Evolutionary conservation across 2,888 invertebrate genomes (phyloP), one percentile per base, ranked within the genome.

Genomic region (Dinocampus coccinellae): DNA sequence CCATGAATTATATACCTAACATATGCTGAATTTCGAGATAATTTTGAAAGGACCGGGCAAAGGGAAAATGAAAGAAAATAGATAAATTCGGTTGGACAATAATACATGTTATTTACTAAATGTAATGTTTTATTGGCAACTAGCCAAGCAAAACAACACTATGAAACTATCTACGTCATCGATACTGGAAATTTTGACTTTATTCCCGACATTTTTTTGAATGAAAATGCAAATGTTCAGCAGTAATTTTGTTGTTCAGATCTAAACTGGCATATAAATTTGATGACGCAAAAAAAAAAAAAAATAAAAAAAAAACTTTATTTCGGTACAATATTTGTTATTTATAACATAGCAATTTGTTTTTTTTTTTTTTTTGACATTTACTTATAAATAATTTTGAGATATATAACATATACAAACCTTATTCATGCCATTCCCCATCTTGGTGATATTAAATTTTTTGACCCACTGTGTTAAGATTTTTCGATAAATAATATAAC

Each of bases 391-490:
- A 52, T 52, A 47, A 26, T 64, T n/a, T 34, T 47, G 60, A 71
- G 62, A 62, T 58, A 62, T 64, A 53, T 29, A 64, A 61, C 11
- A 69, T 34, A 34, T 53, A 62, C 60, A 73, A 78, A 94, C 95
- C 94, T 94, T 95, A 89, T 95, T 95, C 95, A 95, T 95, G 89
- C 95, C 95, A 93, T 95, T 95, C 89, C 95, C 95, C 95, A 95
- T 77, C 72, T 72, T 92, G 88, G 84, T 88, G 88, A 88, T 29
- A 20, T 29, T 26, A 60, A 53, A 36, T n/a, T 57, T 22, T 4
- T 33, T 62, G 69, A 47, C 20, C 11, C 0, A 33, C 53, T 53
- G 62, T 60, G 52, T 52, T 57, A 66, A 52, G 63, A 52, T 42
- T 53, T 57, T 24, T 39, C 53, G 34, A 39, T 42, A 34, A 29